phyloP scores from a whole-genome alignment of 2,113 vertebrate genomes.

The Phrynosoma platyrhinos region DNA sequence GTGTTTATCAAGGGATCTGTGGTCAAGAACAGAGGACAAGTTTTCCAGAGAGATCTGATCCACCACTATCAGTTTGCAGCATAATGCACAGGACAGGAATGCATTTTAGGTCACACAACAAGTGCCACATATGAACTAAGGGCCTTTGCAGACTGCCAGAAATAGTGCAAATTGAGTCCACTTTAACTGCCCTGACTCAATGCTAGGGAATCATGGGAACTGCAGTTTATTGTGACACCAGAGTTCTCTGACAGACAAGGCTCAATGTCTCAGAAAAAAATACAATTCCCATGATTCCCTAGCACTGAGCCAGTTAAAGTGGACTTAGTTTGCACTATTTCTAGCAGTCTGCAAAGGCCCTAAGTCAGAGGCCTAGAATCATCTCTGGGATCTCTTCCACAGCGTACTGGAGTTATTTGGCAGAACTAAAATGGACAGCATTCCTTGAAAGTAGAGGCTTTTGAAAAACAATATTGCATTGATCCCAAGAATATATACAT shows the following conservation, averaged over 20 bases:
- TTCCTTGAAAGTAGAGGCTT: not conserved
- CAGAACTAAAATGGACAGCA: not conserved
- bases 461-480: not conserved
- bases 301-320: too few relatives aligned
- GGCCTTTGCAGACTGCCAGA: too few relatives aligned
- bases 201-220: too few relatives aligned
- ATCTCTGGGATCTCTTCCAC: not conserved
- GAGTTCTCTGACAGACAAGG: too few relatives aligned
- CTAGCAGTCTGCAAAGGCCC: too few relatives aligned
- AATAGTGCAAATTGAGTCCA: too few relatives aligned
- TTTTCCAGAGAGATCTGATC: not conserved
- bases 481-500: not conserved
- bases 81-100: not conserved
- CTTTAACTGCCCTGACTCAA: too few relatives aligned
- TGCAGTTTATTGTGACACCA: too few relatives aligned
- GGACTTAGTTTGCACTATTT: too few relatives aligned
- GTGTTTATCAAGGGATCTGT: not conserved
- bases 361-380: too few relatives aligned
- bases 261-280: too few relatives aligned
- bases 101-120: not conserved
- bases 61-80: not conserved
- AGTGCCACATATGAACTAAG: not conserved
- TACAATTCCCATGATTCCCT: too few relatives aligned
- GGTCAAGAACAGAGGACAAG: not conserved
- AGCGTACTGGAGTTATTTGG: not conserved